These are phyloP conservation scores for Bicyclus anynana DNA, from an alignment of 1,140 invertebrate species.

Conservation along the genomic window DNA sequence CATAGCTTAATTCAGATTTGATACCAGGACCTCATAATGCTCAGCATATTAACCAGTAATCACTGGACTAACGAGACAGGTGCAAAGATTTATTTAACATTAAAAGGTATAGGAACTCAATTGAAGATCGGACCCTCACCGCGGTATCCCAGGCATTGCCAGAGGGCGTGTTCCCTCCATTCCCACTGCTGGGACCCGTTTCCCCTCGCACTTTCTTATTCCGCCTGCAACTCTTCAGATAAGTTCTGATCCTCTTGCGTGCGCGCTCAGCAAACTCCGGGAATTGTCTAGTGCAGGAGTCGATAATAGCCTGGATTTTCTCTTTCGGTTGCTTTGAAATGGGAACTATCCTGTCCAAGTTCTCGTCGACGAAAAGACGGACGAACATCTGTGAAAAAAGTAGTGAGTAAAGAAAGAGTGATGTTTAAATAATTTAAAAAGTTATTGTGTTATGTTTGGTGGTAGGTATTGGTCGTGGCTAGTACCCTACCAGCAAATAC, in stretches of 20 bases:
- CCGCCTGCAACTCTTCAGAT: conserved; percentile 95
- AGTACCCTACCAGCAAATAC: too few relatives aligned
- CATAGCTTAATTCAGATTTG: too few relatives aligned
- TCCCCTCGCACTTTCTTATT: conserved; percentile 94
- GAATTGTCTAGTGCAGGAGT: conserved; percentile 97
- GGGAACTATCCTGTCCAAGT: conserved; percentile 96
- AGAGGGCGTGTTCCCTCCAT: conserved; percentile 48
- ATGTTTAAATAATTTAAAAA: too few relatives aligned
- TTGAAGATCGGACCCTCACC: conserved; percentile 69
- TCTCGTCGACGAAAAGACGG: conserved; percentile 97
- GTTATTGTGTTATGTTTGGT: too few relatives aligned
- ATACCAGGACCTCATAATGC: too few relatives aligned
- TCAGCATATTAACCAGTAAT: too few relatives aligned
- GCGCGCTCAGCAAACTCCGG: conserved; percentile 97
- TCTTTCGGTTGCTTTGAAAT: conserved; percentile 98
- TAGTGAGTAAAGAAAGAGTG: not conserved
- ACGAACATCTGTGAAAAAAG: conserved; percentile 93
- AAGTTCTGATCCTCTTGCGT: conserved; percentile 95
- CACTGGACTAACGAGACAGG: too few relatives aligned
- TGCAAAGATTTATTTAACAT: too few relatives aligned
- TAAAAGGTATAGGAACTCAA: conserved; percentile 28
- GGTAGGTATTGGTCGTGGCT: too few relatives aligned
- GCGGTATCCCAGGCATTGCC: conserved; percentile 72
- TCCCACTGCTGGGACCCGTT: conserved; percentile 44
- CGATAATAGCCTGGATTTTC: conserved; percentile 98